Evolutionary conservation across 1,140 invertebrate genomes (phyloP).

Genomic region (Solen grandis): DNA sequence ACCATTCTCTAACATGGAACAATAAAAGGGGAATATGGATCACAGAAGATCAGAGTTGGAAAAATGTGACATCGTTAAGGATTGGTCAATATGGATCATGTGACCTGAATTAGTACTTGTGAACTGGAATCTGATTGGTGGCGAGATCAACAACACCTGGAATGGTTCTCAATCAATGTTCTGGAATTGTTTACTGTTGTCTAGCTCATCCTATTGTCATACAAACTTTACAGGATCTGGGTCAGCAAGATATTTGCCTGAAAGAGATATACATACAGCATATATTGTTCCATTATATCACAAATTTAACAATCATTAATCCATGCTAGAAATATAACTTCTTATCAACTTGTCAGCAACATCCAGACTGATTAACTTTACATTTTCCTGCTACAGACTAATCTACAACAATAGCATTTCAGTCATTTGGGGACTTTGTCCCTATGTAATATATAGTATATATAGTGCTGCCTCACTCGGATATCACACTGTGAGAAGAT

Average conservation of each 20-base stretch:
- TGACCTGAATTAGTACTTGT: no score
- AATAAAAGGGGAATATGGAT: no score
- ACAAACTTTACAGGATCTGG: conserved; percentile 40
- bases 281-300: background rate
- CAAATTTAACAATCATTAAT: background rate
- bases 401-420: conserved; percentile 1
- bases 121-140: no score
- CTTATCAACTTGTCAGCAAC: background rate
- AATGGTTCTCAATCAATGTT: background rate
- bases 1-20: no score
- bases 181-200: conserved; percentile 41
- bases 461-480: no score
- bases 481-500: no score
- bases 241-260: conserved; percentile 51
- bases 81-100: no score
- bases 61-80: no score
- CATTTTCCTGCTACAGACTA: background rate
- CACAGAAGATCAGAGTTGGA: no score
- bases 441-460: no score
- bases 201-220: conserved; percentile 19
- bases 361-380: background rate
- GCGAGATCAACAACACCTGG: conserved; percentile 34
- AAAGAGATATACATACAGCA: conserved; percentile 1
- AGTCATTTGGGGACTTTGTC: no score
- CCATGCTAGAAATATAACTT: background rate